These are phyloP conservation scores for Halcyon smyrnensis DNA, from an alignment of 2,797 vertebrate species.

Conservation along the genomic window DNA sequence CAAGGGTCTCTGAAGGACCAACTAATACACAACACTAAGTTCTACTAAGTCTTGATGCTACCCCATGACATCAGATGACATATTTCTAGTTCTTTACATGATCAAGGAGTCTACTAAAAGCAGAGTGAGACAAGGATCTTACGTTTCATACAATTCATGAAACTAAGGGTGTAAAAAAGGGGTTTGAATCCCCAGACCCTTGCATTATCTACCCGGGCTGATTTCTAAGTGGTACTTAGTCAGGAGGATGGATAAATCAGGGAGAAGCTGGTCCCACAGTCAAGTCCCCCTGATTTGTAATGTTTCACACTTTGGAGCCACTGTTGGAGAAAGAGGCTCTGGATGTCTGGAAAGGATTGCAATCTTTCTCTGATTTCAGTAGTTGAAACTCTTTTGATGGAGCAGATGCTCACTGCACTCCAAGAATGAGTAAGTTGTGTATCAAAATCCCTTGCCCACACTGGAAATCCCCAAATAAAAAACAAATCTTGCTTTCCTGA, in stretches of 20 bases:
- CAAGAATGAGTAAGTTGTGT: neutral
- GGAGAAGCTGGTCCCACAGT: neutral
- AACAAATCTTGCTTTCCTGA: neutral
- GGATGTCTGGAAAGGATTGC: neutral
- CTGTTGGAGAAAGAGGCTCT: neutral
- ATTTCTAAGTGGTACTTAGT: neutral
- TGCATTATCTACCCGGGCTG: neutral
- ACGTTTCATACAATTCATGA: neutral
- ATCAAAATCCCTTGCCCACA: neutral
- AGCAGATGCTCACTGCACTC: neutral
- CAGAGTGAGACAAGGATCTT: neutral
- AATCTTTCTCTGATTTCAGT: neutral
- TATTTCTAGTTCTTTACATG: neutral
- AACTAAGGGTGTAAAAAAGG: neutral
- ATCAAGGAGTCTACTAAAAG: neutral
- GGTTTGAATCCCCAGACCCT: neutral
- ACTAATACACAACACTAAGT: neutral
- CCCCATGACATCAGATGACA: neutral
- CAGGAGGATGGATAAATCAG: neutral
- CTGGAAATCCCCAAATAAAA: slow-evolving; percentile 57
- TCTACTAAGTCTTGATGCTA: neutral
- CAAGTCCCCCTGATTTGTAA: no score
- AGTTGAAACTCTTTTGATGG: neutral
- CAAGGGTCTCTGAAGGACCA: neutral
- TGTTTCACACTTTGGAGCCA: neutral